These are phyloP conservation scores for Drosophila setosimentum DNA, from an alignment of 2,888 invertebrate species.

Conservation along the genomic window DNA sequence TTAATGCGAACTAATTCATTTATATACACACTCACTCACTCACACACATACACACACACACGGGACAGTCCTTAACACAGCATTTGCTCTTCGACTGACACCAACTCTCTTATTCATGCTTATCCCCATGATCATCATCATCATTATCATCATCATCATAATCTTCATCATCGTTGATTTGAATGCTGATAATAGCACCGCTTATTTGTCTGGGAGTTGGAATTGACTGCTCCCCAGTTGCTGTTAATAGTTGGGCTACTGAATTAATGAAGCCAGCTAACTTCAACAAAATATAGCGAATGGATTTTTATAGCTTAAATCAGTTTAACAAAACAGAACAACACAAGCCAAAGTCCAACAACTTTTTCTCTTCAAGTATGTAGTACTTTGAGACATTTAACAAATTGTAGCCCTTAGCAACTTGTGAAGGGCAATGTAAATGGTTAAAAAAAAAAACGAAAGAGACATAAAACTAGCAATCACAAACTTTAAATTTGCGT, in stretches of 20 bases:
- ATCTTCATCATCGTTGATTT: conserved; percentile 53
- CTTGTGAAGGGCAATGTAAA: neutral
- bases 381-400: neutral
- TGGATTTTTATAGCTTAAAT: conserved; percentile 1
- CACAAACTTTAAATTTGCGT: neutral
- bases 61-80: conserved; percentile 32
- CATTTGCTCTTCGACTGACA: conserved; percentile 21
- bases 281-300: neutral
- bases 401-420: neutral
- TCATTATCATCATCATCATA: conserved; percentile 40
- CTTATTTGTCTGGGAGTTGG: conserved; percentile 38
- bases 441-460: neutral
- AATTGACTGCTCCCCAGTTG: conserved; percentile 37
- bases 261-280: conserved; percentile 62
- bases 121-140: conserved; percentile 39
- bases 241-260: conserved; percentile 49
- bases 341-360: too few relatives aligned
- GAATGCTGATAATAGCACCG: conserved; percentile 55
- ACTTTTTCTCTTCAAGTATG: neutral
- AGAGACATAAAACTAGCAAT: neutral
- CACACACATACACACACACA: conserved; percentile 22
- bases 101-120: conserved; percentile 22
- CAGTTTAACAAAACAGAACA: neutral
- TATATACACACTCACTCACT: conserved; percentile 45
- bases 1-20: conserved; percentile 80